A percentile compares a stretch with the other conserved stretches of the same genome.
Evolutionary conservation across 2,888 invertebrate genomes (phyloP).

Genomic region (Serripes groenlandicus): DNA sequence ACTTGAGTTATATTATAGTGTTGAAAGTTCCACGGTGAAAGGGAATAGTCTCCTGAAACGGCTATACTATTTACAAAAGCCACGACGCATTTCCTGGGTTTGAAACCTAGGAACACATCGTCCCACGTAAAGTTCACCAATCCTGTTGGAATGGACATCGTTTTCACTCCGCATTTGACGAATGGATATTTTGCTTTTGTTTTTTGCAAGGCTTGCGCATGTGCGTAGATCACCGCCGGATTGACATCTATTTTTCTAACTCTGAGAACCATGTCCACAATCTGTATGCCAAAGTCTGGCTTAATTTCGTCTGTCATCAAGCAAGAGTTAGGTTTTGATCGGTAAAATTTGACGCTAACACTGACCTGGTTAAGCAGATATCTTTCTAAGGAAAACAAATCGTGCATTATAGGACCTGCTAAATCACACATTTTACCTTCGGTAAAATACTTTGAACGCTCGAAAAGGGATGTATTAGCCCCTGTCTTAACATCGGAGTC

Average conservation of each 20-base stretch:
- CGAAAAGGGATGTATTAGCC: constrained; percentile 32
- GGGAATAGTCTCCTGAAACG: constrained; percentile 29
- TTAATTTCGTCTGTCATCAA: constrained; percentile 17
- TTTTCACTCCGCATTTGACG: constrained; percentile 17
- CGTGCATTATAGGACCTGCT: constrained; percentile 44
- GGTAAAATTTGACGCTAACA: constrained; percentile 43
- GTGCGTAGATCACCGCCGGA: constrained; percentile 37
- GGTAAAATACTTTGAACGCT: constrained; percentile 18
- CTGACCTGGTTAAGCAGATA: constrained; percentile 40
- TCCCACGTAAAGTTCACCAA: constrained; percentile 36
- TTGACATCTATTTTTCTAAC: constrained; percentile 38
- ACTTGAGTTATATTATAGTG: constrained; percentile 33
- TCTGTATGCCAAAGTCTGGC: constrained; percentile 33
- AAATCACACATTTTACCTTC: constrained; percentile 37
- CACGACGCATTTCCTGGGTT: constrained; percentile 38
- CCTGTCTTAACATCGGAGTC: constrained; percentile 26
- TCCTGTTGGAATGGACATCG: constrained; percentile 35
- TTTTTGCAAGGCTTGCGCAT: constrained; percentile 23
- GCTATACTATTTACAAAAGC: constrained; percentile 47
- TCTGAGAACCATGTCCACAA: constrained; percentile 38
- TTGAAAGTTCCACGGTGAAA: constrained; percentile 40
- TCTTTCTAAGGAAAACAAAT: constrained; percentile 35
- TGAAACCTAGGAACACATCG: constrained; percentile 38
- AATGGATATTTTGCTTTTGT: constrained; percentile 38
- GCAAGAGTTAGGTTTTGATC: constrained; percentile 45